Percentiles rank a stretch among this genome's conserved stretches.
Conservation (phyloP, 2,888 invertebrate genomes). For the Hololepta plana region DNA sequence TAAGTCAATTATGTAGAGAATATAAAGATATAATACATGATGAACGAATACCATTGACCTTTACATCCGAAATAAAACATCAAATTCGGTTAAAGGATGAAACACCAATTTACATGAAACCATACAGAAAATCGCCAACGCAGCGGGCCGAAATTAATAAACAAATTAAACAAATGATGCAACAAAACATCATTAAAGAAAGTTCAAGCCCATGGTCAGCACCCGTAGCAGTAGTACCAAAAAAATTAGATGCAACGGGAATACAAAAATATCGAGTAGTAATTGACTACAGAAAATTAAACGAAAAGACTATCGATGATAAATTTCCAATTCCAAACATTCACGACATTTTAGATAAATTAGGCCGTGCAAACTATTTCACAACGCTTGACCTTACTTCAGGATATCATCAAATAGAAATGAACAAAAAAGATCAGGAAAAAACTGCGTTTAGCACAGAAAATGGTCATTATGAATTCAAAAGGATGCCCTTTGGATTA, state of each 20-base stretch:
- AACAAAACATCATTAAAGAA: conserved; percentile 9
- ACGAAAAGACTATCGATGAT: conserved; percentile 10
- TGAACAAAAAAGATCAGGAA: conserved; percentile 7
- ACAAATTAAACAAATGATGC: no score
- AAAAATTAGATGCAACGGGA: conserved; percentile 8
- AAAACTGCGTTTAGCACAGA: conserved; percentile 5
- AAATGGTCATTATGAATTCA: no score
- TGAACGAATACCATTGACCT: no score
- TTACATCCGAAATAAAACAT: no score
- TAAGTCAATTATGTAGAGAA: no score
- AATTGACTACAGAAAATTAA: conserved; percentile 8
- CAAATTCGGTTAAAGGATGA: no score
- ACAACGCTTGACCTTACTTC: conserved; percentile 11
- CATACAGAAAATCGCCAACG: no score
- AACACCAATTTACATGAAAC: no score
- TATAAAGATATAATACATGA: no score
- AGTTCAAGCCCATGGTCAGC: conserved; percentile 9
- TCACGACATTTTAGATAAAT: conserved; percentile 11
- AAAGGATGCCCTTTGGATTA: no score
- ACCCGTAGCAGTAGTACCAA: conserved; percentile 8
- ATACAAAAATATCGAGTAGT: conserved; percentile 7
- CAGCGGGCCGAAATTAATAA: no score
- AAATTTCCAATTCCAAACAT: conserved; percentile 11
- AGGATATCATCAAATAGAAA: conserved; percentile 12
- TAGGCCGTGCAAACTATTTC: conserved; percentile 11